These are phyloP conservation scores for Prosapia bicincta DNA, from an alignment of 2,888 invertebrate genomes.

Conservation along the genomic window DNA sequence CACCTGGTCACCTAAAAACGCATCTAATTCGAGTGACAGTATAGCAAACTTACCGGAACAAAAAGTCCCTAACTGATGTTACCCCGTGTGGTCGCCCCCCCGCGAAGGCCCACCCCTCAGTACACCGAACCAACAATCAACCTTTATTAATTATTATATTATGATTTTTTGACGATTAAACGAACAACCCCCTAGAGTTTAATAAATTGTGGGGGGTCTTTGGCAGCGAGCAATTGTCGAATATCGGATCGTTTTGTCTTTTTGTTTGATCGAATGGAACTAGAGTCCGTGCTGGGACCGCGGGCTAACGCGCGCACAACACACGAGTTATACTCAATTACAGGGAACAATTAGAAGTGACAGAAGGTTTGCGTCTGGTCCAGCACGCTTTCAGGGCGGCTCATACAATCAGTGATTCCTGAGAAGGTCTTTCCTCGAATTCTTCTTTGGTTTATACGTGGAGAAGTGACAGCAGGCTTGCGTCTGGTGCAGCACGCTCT, in stretches of 20 bases:
- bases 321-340: background rate
- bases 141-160: slow-evolving; percentile 2
- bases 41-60: background rate
- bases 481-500: too few relatives aligned
- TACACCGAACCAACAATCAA: background rate
- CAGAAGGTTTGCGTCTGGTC: background rate
- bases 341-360: background rate
- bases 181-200: background rate
- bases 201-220: slow-evolving; percentile 1
- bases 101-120: background rate
- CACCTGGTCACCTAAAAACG: background rate
- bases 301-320: background rate
- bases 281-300: background rate
- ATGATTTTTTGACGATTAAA: slow-evolving; percentile 2
- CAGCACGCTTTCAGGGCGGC: too few relatives aligned
- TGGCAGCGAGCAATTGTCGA: background rate
- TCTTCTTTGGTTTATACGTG: too few relatives aligned
- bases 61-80: background rate
- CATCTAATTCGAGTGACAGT: background rate
- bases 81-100: background rate
- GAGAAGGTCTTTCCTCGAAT: too few relatives aligned
- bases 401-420: too few relatives aligned
- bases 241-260: background rate
- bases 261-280: background rate
- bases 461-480: too few relatives aligned